These are phyloP conservation scores for Pimpla rufipes DNA, from an alignment of 2,888 invertebrate species.

Conservation along the genomic window DNA sequence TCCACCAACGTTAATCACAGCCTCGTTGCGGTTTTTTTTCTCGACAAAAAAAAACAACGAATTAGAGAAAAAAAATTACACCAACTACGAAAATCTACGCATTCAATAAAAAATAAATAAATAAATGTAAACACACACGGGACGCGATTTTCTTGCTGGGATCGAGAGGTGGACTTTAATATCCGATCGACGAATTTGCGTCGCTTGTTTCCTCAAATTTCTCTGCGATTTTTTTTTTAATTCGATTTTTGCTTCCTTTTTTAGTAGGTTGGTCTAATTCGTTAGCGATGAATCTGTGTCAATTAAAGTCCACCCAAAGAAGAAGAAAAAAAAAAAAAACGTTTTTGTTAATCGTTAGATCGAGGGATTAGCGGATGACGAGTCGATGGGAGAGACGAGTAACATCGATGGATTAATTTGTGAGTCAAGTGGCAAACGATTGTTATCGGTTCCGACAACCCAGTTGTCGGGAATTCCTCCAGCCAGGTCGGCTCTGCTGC, in stretches of 20 bases:
- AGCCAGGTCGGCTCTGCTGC: neutral
- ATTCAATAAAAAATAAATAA: constrained; percentile 64
- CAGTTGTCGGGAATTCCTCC: neutral
- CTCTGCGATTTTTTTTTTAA: constrained; percentile 8
- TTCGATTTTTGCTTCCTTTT: constrained; percentile 26
- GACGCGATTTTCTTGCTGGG: constrained; percentile 61
- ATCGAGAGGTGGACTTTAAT: constrained; percentile 86
- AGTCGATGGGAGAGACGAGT: constrained; percentile 3
- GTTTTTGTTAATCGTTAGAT: constrained; percentile 53
- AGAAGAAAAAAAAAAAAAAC: constrained; percentile 74
- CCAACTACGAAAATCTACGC: constrained; percentile 65
- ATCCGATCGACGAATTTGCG: constrained; percentile 83
- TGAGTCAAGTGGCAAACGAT: neutral
- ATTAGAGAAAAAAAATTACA: constrained; percentile 41
- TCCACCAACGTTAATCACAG: constrained; percentile 74
- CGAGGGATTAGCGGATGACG: constrained; percentile 29
- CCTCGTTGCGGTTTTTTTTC: constrained; percentile 9
- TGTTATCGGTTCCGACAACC: neutral
- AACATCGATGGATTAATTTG: constrained; percentile 11
- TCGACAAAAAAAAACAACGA: constrained; percentile 17
- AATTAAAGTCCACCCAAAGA: constrained; percentile 86
- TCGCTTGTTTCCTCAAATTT: constrained; percentile 59
- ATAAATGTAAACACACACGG: constrained; percentile 65
- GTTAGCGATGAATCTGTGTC: constrained; percentile 74
- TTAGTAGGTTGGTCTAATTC: constrained; percentile 62